Conservation (phyloP, 2,888 invertebrate species). For the Dynastes tityus region DNA sequence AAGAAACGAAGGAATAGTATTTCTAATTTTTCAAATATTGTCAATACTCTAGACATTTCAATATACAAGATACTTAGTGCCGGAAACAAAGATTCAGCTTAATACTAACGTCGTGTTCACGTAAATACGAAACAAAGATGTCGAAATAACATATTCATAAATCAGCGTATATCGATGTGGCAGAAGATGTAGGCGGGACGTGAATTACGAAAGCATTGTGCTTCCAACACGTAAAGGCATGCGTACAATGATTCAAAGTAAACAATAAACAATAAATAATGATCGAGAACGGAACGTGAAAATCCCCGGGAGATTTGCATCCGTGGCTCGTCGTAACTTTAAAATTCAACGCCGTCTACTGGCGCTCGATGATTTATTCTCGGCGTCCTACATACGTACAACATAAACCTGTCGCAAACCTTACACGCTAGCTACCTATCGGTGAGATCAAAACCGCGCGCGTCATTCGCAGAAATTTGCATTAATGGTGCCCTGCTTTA, state of each 20-base stretch:
- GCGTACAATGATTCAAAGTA: conserved; percentile 39
- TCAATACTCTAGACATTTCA: too few species aligned
- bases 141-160: conserved; percentile 8
- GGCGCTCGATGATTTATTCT: conserved; percentile 34
- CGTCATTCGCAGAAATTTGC: conserved; percentile 18
- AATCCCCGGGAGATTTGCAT: conserved; percentile 38
- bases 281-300: conserved; percentile 34
- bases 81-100: too few species aligned
- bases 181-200: background rate
- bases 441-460: conserved; percentile 35
- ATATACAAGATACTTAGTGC: too few species aligned
- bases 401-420: background rate
- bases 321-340: conserved; percentile 15
- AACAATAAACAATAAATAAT: conserved; percentile 45
- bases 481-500: conserved; percentile 20
- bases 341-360: conserved; percentile 24
- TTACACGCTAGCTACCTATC: conserved; percentile 3
- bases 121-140: background rate
- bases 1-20: too few species aligned
- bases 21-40: too few species aligned
- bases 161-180: conserved; percentile 31
- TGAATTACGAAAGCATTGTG: conserved; percentile 29
- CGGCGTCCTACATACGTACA: background rate
- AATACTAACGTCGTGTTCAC: background rate
- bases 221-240: conserved; percentile 27